These are phyloP conservation scores for Rallus crepitans DNA, from an alignment of 2,797 vertebrate genomes.

Conservation along the genomic window DNA sequence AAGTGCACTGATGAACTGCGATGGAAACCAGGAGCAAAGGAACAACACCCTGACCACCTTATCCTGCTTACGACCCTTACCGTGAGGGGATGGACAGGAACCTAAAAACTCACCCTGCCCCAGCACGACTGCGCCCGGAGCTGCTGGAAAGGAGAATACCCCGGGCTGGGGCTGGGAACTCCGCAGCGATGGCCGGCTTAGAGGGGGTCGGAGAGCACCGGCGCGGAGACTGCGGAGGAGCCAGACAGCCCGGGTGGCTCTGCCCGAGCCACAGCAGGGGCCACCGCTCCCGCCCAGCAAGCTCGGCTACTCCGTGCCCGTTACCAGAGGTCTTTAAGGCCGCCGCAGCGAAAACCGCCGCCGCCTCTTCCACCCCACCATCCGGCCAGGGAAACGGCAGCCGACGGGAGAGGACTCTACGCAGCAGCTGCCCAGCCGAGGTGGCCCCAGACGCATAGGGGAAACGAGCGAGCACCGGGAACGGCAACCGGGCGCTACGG, in stretches of 20 bases:
- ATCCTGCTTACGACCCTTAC: not conserved
- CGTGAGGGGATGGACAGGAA: accelerated
- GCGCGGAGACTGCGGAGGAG: not conserved
- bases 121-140: accelerated
- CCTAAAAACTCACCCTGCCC: not conserved
- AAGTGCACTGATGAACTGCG: not conserved
- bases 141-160: accelerated
- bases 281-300: not conserved
- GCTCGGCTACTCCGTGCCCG: not conserved
- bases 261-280: not conserved
- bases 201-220: too few relatives aligned
- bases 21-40: not conserved
- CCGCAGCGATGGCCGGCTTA: not conserved
- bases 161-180: not conserved
- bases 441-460: not conserved
- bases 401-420: too few relatives aligned
- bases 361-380: not conserved
- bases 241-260: not conserved
- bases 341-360: not conserved
- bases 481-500: not conserved
- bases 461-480: not conserved
- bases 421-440: too few relatives aligned
- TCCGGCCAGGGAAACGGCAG: not conserved
- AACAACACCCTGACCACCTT: not conserved
- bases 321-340: not conserved